These are phyloP conservation scores for Drosophila baimaii DNA, from an alignment of 1,140 invertebrate genomes.

Conservation along the genomic window DNA sequence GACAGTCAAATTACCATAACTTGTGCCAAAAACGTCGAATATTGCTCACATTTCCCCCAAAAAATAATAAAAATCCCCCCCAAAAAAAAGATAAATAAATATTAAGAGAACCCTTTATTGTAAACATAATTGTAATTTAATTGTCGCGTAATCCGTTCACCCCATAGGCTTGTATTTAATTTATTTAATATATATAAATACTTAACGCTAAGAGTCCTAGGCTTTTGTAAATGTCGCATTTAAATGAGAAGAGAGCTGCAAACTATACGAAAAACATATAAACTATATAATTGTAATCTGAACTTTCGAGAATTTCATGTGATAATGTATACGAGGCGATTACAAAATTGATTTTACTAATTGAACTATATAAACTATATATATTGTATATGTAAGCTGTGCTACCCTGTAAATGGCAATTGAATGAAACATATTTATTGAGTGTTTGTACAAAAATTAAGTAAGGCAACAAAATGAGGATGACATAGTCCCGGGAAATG, in stretches of 20 bases:
- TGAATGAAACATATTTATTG: constrained; percentile 50
- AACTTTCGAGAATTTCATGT: constrained; percentile 81
- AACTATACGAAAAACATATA: constrained; percentile 46
- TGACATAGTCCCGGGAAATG: neutral
- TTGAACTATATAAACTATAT: constrained; percentile 50
- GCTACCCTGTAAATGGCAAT: constrained; percentile 48
- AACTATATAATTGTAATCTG: constrained; percentile 56
- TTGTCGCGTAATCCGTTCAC: constrained; percentile 46
- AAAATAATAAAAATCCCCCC: constrained; percentile 4
- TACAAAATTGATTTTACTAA: constrained; percentile 55
- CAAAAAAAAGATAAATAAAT: neutral
- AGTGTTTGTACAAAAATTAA: constrained; percentile 57
- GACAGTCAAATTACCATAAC: constrained; percentile 67
- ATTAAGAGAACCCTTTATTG: constrained; percentile 12
- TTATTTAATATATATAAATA: constrained; percentile 64
- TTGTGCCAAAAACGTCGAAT: constrained; percentile 79
- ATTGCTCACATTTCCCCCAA: constrained; percentile 67
- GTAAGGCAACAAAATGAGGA: constrained; percentile 23
- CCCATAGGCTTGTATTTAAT: constrained; percentile 71
- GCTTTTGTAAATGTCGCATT: constrained; percentile 81
- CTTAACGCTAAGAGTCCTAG: constrained; percentile 68
- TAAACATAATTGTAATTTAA: constrained; percentile 63
- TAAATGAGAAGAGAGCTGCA: constrained; percentile 62
- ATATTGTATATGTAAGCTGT: constrained; percentile 37
- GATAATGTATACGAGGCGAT: constrained; percentile 79